phyloP scores from a whole-genome alignment of 2,113 vertebrate species.

The Tylochromis polylepis region DNA sequence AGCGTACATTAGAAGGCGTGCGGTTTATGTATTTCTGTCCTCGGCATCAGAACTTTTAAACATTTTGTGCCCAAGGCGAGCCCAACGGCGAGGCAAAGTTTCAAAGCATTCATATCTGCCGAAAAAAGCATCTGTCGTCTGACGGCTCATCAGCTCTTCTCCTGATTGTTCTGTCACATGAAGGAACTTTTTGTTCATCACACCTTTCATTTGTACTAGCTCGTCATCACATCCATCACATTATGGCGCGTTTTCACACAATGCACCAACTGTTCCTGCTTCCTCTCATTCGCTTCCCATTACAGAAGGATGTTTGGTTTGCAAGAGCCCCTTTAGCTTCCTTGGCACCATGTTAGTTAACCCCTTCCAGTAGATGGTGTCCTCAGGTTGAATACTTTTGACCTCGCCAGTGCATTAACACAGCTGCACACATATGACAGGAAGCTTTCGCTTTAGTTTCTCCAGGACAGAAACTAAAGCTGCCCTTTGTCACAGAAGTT shows the following conservation, averaged over 20 bases:
- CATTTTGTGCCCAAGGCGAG: neutral
- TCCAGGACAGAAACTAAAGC: neutral
- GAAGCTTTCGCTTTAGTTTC: neutral
- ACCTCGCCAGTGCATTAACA: rapidly evolving
- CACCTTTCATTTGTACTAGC: neutral
- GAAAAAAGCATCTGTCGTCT: neutral
- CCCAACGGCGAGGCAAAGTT: neutral
- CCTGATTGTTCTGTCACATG: neutral
- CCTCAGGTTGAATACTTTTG: neutral
- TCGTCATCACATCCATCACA: no score
- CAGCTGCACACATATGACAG: neutral
- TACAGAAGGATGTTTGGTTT: neutral
- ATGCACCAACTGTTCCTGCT: neutral
- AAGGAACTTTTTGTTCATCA: neutral
- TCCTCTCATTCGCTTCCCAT: neutral
- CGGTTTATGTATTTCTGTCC: rapidly evolving
- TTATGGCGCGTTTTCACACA: no score
- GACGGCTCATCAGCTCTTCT: neutral
- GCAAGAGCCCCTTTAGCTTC: no score
- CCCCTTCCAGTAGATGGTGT: neutral
- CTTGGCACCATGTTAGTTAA: no score
- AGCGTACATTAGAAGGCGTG: rapidly evolving
- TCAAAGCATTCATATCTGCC: neutral
- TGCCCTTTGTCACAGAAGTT: neutral
- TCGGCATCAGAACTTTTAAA: neutral